Base-by-base conservation (phyloP, 2,888 invertebrate genomes). In the Timema cristinae region DNA sequence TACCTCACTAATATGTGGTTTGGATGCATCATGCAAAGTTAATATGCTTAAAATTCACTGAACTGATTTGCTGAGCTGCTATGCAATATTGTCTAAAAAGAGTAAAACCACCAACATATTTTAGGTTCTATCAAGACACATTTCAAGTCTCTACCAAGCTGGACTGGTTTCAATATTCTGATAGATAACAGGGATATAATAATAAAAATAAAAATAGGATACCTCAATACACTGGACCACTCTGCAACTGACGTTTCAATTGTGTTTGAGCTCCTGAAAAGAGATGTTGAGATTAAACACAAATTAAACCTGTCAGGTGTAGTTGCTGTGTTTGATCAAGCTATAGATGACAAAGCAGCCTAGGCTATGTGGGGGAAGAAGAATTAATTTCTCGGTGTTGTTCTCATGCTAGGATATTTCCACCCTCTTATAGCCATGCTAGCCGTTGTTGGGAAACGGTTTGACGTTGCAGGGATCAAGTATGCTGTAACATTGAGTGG, bases 301-400 rank as follows among this genome's bases (percentile, higher is more conserved):
- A 61, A 16, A 61, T 61, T 15, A 61, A 61, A 61, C 13, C 61
- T 61, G 47, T 61, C 16, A 7, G 48, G 61, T 15, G 61, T 61
- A 16, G 61, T 61, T 61, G 61, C 61, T 16, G 61, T 61, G 13
- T 61, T 61, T 16, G 61, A 61, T 61, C 61, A 61, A 61, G 61
- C 16, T 8, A 15, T 61, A 48, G 7, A 61, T 10, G 61, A 8
- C 16, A 16, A n/a, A 61, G 61, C 61, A 61, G 7, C 61, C 48
- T 10, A 61, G 48, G 32, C 48, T 61, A 32, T 15, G 48, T 61
- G 61, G 61, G 61, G 16, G 48, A 61, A 15, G 8, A 61, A 61
- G 13, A 13, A 61, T 7, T 8, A 61, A 61, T 15, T 16, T 61
- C 61, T 48, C 4, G 7, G 16, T 48, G 16, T 61, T 61, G 13